Base-by-base conservation (phyloP, 2,797 vertebrate genomes). In the Enteromius mattozi region DNA sequence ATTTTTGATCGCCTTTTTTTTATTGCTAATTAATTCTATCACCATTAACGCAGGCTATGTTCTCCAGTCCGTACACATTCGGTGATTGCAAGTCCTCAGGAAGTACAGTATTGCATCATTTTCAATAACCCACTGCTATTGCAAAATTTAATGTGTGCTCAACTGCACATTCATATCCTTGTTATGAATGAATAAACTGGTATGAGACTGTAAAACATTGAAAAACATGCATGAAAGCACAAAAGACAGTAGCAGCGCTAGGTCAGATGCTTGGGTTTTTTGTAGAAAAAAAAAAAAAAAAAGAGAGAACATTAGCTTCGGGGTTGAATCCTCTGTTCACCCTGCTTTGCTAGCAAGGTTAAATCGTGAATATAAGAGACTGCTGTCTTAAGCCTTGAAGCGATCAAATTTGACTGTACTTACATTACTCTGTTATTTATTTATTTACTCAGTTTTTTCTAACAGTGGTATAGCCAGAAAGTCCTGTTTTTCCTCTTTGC, bases 361-460 rank as follows among this genome's bases (percentile, higher is more conserved):
- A 89, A 92, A 91, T 91, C 89, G 90, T 93, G 88, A 91, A 89
- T 90, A 93, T 91, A 91, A 92, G 89, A 88, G 78, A 56, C 87
- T 89, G 86, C 88, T 90, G 84, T 89, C 84, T 88, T 91, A 92
- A 91, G 40, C 86, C 88, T 89, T 87, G 88, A 85, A 90, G 90
- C 87, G 71, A 89, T 77, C 85, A 72, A 51, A 80, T 90, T 87
- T 92, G 91, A 91, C 89, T 87, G 78, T 24, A 49, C 30, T 75
- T 24, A 40, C 21, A 47, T 37, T 63, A 4, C 19, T 35, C 9
- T 70, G 45, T 86, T 75, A 87, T 90, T 91, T 91, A 91, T 92
- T 90, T 90, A 89, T 92, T 83, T 88, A 88, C 88, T 87, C 63
- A 69, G 5, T 30, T 9, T 45, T 37, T 88, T 90, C 85, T 75